These are phyloP conservation scores for Pangasius macronema DNA, from an alignment of 2,797 vertebrate genomes.

Conservation along the genomic window DNA sequence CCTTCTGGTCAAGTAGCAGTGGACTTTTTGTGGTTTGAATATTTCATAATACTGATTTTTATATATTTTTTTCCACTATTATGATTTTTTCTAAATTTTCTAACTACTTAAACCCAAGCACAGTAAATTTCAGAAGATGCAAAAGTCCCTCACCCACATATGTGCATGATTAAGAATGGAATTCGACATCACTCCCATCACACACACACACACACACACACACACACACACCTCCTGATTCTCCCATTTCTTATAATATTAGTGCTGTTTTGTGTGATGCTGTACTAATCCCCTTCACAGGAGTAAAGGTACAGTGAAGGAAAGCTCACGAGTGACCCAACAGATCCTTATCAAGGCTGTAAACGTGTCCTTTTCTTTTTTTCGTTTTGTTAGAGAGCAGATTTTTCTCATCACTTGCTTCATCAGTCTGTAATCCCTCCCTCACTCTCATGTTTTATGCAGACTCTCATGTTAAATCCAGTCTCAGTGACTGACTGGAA, in stretches of 20 bases:
- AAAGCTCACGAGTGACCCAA: constrained; percentile 68
- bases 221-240: background rate
- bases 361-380: constrained; percentile 32
- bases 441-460: constrained; percentile 81
- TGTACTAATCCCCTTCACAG: background rate
- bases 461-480: constrained; percentile 94
- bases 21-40: constrained; percentile 49
- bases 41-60: constrained; percentile 58
- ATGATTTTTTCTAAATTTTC: constrained; percentile 22
- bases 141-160: constrained; percentile 19
- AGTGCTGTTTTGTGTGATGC: constrained; percentile 2
- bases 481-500: constrained; percentile 89
- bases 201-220: background rate
- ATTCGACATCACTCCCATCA: background rate
- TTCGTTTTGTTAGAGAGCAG: constrained; percentile 74
- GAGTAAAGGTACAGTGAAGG: constrained; percentile 60
- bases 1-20: constrained; percentile 74
- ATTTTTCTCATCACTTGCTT: constrained; percentile 85
- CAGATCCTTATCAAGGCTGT: constrained; percentile 72
- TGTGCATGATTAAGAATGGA: constrained; percentile 18
- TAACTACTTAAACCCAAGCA: constrained; percentile 57
- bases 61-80: constrained; percentile 53
- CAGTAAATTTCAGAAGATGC: constrained; percentile 52
- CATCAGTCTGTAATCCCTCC: constrained; percentile 81
- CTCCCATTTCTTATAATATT: background rate